Percentiles rank a stretch among this genome's conserved stretches.
Evolutionary conservation across 2,797 vertebrate species (phyloP).

Genomic region (Rhinophrynus dorsalis): DNA sequence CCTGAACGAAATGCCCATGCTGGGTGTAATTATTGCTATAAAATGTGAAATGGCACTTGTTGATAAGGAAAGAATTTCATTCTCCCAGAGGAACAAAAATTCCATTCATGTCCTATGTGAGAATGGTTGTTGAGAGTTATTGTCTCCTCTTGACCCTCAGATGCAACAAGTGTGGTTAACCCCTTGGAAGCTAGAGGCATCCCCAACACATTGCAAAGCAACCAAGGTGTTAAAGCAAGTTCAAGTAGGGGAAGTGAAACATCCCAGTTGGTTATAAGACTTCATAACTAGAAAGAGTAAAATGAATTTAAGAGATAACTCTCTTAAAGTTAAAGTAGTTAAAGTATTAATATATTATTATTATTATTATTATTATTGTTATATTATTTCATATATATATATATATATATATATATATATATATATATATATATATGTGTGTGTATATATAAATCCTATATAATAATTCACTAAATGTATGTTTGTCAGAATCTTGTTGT

Average conservation of each 20-base stretch:
- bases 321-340: too few species aligned
- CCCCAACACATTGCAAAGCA: too few species aligned
- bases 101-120: slow-evolving; percentile 34
- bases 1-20: slow-evolving; percentile 2
- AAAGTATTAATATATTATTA: too few species aligned
- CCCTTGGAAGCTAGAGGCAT: too few species aligned
- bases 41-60: slow-evolving; percentile 31
- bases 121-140: slow-evolving; percentile 24
- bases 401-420: too few species aligned
- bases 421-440: too few species aligned
- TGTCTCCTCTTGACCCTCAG: slow-evolving; percentile 34
- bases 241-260: slow-evolving; percentile 14
- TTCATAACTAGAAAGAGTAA: slow-evolving; percentile 10
- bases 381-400: too few species aligned
- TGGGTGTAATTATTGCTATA: slow-evolving; percentile 38
- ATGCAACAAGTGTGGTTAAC: slow-evolving; percentile 17
- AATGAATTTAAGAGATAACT: not conserved
- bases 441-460: too few species aligned
- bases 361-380: too few species aligned
- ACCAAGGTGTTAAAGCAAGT: too few species aligned
- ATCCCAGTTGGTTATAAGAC: not conserved
- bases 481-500: too few species aligned
- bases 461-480: too few species aligned
- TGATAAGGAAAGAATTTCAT: slow-evolving; percentile 46
- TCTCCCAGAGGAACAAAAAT: slow-evolving; percentile 34